Evolutionary conservation across 2,888 invertebrate species (phyloP), one percentile per base, ranked within the genome.

Genomic region (Coelopa pilipes): DNA sequence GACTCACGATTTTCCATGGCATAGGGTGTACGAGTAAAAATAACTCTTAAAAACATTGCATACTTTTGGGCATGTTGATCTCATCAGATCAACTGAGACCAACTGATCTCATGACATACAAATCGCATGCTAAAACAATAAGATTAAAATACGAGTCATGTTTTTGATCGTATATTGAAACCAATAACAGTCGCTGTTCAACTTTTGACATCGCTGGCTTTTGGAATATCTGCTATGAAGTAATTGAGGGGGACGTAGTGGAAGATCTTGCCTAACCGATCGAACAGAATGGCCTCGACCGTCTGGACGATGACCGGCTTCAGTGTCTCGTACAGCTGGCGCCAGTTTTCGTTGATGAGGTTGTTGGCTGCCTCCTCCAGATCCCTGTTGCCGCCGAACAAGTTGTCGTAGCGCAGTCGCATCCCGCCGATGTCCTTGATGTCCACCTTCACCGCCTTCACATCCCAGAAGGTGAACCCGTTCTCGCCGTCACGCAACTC

Each of bases 341-440:
- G 88, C 92, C 93, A 93, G 82, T 93, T 92, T 17, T 91, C 91
- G 82, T 93, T 93, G 76, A 93, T 88, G 82, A 92, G 92, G 19
- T 90, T 89, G 82, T 93, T 93, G 3, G 92, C 92, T 79, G 91
- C 91, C 71, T 92, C 91, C 89, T 92, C 93, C 19, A 83, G 77
- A 17, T 82, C 82, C 53, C 79, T 78, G 67, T 80, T 82, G 53
- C 79, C 80, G 12, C 83, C 83, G 82, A 93, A 93, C 50, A 93
- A 86, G 85, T 93, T 93, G 75, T 91, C 90, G 90, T 93, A 90
- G 65, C 91, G 88, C 72, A 92, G 86, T 83, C 89, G 90, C 62
- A 93, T 85, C 34, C 66, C 24, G 34, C 50, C 24, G 19, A 90
- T 91, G 76, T 93, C 90, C 60, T 81, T 89, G 86, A 85, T 90